A percentile compares a stretch with the other conserved stretches of the same genome.
These are phyloP conservation scores for Oncorhynchus tshawytscha DNA, from an alignment of 2,113 vertebrate genomes.

Conservation along the genomic window DNA sequence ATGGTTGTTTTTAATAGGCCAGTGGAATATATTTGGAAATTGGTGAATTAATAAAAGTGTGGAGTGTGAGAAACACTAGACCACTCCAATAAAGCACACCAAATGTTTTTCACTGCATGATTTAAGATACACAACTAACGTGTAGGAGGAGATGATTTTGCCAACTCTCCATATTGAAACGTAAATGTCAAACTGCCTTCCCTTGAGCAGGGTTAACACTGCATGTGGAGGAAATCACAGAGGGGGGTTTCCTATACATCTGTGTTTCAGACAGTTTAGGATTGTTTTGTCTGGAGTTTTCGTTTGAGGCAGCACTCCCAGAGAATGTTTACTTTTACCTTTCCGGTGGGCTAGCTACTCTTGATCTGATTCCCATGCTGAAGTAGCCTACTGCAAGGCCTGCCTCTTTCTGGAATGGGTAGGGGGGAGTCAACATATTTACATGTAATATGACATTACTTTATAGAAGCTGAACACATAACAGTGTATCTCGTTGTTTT, in stretches of 20 bases:
- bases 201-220: not conserved
- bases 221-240: not conserved
- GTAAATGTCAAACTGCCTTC: not conserved
- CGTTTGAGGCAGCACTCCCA: slow-evolving; percentile 33
- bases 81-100: no score
- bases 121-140: no score
- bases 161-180: not conserved
- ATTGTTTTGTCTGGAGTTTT: slow-evolving; percentile 32
- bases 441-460: not conserved
- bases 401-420: not conserved
- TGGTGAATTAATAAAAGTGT: no score
- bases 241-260: not conserved
- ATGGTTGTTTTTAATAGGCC: no score
- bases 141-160: no score
- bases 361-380: slow-evolving; percentile 18
- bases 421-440: not conserved
- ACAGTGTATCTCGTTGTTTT: not conserved
- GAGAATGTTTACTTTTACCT: slow-evolving; percentile 38
- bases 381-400: not conserved
- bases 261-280: not conserved
- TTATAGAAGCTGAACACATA: not conserved
- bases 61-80: no score
- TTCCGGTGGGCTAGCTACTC: slow-evolving; percentile 36
- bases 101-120: no score
- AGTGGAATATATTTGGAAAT: no score